Evolutionary conservation across 2,797 vertebrate genomes (phyloP).

Genomic region (Ispidina picta): DNA sequence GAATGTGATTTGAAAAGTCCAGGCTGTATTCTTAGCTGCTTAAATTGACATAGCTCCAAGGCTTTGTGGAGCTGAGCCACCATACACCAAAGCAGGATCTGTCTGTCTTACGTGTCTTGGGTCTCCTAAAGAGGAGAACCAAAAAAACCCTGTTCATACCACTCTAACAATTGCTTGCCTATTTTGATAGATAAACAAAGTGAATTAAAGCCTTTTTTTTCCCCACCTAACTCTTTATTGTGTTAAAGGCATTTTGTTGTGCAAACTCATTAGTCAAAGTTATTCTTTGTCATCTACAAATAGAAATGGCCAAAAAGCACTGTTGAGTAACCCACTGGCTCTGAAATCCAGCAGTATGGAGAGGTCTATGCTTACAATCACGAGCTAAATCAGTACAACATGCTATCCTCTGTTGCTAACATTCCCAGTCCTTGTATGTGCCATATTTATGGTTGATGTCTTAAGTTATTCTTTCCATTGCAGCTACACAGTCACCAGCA

Average conservation of each 20-base stretch:
- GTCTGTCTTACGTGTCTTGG: neutral
- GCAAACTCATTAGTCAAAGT: neutral
- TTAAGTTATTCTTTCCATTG: neutral
- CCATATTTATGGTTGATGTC: neutral
- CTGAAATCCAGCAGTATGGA: neutral
- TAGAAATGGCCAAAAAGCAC: neutral
- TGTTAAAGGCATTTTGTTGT: neutral
- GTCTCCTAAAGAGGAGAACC: neutral
- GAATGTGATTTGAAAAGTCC: neutral
- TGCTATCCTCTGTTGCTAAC: neutral
- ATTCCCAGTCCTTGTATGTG: rapidly evolving
- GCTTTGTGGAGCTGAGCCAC: neutral
- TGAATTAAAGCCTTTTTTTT: neutral
- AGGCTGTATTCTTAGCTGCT: neutral
- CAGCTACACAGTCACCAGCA: neutral
- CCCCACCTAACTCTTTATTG: neutral
- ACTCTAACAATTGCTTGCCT: neutral
- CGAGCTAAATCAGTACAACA: rapidly evolving
- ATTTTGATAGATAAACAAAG: neutral
- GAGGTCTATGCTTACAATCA: neutral
- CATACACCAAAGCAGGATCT: neutral
- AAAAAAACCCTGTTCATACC: neutral
- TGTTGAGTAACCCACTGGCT: neutral
- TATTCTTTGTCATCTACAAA: neutral
- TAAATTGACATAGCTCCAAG: neutral